Evolutionary conservation across 1,140 invertebrate genomes (phyloP), one percentile per base, ranked within the genome.

Genomic region (Pemphigus obesinymphae): DNA sequence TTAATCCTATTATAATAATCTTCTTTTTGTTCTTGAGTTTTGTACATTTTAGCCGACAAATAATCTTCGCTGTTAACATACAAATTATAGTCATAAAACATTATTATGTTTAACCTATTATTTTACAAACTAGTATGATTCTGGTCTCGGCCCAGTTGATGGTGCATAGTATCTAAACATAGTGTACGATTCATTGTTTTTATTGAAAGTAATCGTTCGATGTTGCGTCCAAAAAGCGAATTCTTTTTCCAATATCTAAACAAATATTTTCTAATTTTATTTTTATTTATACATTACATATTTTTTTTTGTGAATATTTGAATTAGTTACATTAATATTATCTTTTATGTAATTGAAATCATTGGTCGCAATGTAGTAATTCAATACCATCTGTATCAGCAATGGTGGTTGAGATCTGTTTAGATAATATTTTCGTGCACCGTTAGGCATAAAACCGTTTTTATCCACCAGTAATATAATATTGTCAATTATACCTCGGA

Each of bases 401-500:
- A 95, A 86, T 0, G 95, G 95, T 2, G 94, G 94, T 84, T 96
- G 95, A 63, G 92, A 93, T 85, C 94, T 88, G 86, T 89, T 88
- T 17, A 91, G 84, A 85, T 94, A 94, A 89, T 96, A 96, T 70
- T 92, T 87, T 84, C 94, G 86, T 58, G 91, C 91, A 37, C 93
- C 93, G 84, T 96, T 95, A 0, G 94, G 94, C 58, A 96, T 87
- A 84, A 93, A 92, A 1, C 93, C 93, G 53, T 89, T 89, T 83
- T 85, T 89, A 11, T 91, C 86, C 0, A 94, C 90, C 82, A 94
- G 87, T 82, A 89, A 88, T 10, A 93, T 83, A 50, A 95, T 91
- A 86, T 95, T 95, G 83, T 92, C 89, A 45, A 96, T 89, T 88
- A 96, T 92, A 20, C 92, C 92, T 84, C 86, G 89, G 0, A 91